These are phyloP conservation scores for Calosoma granatense DNA, from an alignment of 1,140 invertebrate species.

Conservation along the genomic window DNA sequence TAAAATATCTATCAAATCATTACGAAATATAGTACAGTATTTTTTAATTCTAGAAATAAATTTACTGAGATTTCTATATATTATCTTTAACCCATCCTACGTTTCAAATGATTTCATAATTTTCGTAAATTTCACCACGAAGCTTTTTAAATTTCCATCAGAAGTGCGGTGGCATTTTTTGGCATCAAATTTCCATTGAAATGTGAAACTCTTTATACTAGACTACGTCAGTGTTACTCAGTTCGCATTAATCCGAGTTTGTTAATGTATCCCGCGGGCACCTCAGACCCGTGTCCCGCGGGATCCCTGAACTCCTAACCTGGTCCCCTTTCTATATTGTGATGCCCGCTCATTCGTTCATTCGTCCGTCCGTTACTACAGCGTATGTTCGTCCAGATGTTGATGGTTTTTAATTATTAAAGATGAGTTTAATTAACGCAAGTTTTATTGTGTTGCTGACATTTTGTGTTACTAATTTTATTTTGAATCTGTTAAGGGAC, in stretches of 20 bases:
- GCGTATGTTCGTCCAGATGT: not conserved
- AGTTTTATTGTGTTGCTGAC: not conserved
- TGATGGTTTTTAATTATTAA: not conserved
- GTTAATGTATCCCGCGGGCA: not conserved
- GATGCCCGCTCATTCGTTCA: too few relatives aligned
- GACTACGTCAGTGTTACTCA: not conserved
- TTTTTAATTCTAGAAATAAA: too few relatives aligned
- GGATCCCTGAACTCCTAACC: not conserved
- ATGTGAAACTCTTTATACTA: not conserved
- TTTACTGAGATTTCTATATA: too few relatives aligned
- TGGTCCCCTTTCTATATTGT: not conserved
- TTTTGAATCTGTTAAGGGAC: too few relatives aligned
- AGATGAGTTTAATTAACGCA: not conserved
- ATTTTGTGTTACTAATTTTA: not conserved
- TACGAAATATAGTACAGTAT: too few relatives aligned
- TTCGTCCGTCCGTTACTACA: too few relatives aligned
- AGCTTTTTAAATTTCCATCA: not conserved
- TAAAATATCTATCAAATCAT: too few relatives aligned
- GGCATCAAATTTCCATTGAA: not conserved
- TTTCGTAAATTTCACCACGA: not conserved
- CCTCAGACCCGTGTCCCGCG: not conserved
- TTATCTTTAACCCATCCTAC: too few relatives aligned
- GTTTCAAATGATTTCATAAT: not conserved
- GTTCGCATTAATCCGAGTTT: not conserved
- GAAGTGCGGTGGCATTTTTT: not conserved